A percentile compares a stretch with the other conserved stretches of the same genome.
Evolutionary conservation across 2,113 vertebrate species (phyloP).

Genomic region (Plotosus lineatus): DNA sequence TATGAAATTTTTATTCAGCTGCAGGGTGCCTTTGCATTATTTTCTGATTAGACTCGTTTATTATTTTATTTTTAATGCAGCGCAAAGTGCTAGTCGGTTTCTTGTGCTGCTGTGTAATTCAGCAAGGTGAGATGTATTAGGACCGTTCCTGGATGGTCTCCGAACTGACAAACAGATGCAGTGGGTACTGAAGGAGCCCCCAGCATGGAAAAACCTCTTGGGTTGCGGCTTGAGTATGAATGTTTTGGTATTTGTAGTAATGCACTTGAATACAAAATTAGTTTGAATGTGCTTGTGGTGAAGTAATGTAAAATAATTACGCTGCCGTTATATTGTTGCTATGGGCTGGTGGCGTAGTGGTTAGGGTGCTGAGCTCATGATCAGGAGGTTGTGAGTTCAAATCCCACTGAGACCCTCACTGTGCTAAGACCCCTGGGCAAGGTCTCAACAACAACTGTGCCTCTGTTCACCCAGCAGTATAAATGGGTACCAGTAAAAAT

Average conservation of each 20-base stretch:
- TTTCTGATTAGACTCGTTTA: constrained; percentile 3
- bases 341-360: too few relatives aligned
- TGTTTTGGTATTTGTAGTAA: neutral
- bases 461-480: too few relatives aligned
- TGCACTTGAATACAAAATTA: neutral
- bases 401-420: too few relatives aligned
- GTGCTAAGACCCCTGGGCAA: too few relatives aligned
- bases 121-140: neutral
- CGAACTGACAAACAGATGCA: constrained; percentile 19
- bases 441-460: too few relatives aligned
- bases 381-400: too few relatives aligned
- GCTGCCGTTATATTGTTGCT: neutral
- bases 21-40: constrained; percentile 22
- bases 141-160: neutral
- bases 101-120: neutral
- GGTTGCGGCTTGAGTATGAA: constrained; percentile 7
- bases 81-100: neutral
- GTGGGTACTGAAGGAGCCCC: constrained; percentile 9
- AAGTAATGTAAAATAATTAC: neutral
- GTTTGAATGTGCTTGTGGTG: neutral
- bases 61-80: neutral
- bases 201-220: neutral
- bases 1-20: constrained; percentile 31
- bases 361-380: too few relatives aligned
- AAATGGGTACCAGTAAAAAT: too few relatives aligned